Percentiles rank a stretch among this genome's conserved stretches.
Evolutionary conservation across 2,113 vertebrate species (phyloP).

Genomic region (Rhinoderma darwinii): DNA sequence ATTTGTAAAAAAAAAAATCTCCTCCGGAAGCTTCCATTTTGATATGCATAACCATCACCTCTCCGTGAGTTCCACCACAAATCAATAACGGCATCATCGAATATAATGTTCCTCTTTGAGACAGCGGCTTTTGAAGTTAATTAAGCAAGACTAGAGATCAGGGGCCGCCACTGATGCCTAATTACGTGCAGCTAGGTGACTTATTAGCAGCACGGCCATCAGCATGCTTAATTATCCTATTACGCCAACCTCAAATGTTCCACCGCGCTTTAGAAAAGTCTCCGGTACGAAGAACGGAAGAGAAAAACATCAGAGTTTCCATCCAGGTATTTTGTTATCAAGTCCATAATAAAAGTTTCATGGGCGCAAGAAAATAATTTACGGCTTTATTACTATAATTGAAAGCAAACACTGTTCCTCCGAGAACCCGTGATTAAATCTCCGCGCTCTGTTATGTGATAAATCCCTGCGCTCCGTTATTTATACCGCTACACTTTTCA

Average conservation of each 20-base stretch:
- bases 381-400: neutral
- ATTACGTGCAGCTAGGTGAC: constrained; percentile 43
- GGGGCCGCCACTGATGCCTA: neutral
- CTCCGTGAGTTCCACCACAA: neutral
- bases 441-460: neutral
- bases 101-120: constrained; percentile 35
- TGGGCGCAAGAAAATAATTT: neutral
- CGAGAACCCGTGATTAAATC: neutral
- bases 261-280: neutral
- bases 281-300: neutral
- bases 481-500: neutral
- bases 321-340: neutral
- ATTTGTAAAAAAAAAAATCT: neutral
- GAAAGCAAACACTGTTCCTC: neutral
- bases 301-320: neutral
- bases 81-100: constrained; percentile 10
- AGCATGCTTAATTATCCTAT: constrained; percentile 13
- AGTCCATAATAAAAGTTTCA: neutral
- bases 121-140: constrained; percentile 37
- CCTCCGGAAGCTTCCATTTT: neutral
- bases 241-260: neutral
- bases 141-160: constrained; percentile 33
- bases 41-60: constrained; percentile 13
- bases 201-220: constrained; percentile 32
- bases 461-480: neutral